phyloP scores from a whole-genome alignment of 2,888 invertebrate species.

The Drosophila differens region DNA sequence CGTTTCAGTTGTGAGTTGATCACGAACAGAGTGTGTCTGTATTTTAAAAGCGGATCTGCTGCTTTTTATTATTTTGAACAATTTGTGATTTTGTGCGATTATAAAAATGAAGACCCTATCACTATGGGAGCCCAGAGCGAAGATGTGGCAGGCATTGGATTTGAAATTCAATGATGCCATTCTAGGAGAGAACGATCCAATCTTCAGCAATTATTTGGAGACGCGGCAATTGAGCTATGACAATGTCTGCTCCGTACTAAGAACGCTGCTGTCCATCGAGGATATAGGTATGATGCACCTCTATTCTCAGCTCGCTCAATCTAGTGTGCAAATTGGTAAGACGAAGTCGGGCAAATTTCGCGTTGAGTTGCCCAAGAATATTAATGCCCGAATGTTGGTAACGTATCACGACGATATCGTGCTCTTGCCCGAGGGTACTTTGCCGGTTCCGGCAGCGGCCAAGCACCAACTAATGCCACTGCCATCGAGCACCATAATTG shows the following conservation, averaged over 20 bases:
- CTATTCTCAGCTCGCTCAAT: constrained; percentile 51
- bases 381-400: constrained; percentile 6
- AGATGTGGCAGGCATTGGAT: constrained; percentile 30
- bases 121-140: constrained; percentile 14
- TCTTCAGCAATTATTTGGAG: constrained; percentile 47
- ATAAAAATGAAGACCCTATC: not conserved
- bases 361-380: not conserved
- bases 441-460: not conserved
- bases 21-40: not conserved
- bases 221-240: constrained; percentile 32
- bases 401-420: constrained; percentile 14
- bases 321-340: constrained; percentile 5
- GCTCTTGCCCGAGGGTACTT: not conserved
- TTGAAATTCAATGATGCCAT: constrained; percentile 28
- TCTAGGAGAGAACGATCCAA: constrained; percentile 6
- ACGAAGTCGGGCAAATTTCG: not conserved
- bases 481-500: not conserved
- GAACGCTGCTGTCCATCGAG: constrained; percentile 73
- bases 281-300: constrained; percentile 62
- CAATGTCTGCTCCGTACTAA: constrained; percentile 62
- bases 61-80: not conserved
- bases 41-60: not conserved
- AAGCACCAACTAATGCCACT: not conserved
- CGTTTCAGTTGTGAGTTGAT: constrained; percentile 15
- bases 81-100: not conserved